Base-by-base conservation (phyloP, 2,797 vertebrate species). In the Allobates femoralis region DNA sequence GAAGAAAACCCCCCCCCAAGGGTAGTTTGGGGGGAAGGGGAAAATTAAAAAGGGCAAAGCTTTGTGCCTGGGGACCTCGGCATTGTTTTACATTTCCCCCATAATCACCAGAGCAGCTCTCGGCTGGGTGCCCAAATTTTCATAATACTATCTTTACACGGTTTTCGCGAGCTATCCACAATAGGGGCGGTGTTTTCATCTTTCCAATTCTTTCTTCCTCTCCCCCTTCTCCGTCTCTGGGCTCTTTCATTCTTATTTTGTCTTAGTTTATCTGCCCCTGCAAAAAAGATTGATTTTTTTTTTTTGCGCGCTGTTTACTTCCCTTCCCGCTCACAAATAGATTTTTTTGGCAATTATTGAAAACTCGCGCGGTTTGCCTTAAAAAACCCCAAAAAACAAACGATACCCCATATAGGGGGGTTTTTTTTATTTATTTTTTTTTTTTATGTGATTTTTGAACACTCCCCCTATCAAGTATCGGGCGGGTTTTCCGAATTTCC, bases 71-170 rank as follows among this genome's bases (percentile, higher is more conserved):
- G 96, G 95, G 96, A 97, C 93, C 90, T 89, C 91, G 93, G 92
- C 94, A 96, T 94, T 93, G 96, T 93, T 97, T n/a, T n/a, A n/a
- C 96, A 93, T 94, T 94, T 95, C 94, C 94, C 92, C 94, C 96
- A 94, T 96, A 97, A 97, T 97, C 96, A 97, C 95, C 96, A 97
- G 96, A 93, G 95, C 96, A 93, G 95, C 95, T 95, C 95, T 95
- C 92, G 94, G 96, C 96, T 96, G 94, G 95, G 96, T 89, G 92
- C 94, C 95, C n/a, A n/a, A 93, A 97, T 98, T 98, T 98, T 96
- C 97, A 97, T 97, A 97, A 96, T 95, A 95, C 95, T 93, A 92
- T 95, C 96, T 96, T 96, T 94, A 97, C 95, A 96, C 93, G 86
- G n/a, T 96, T 96, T 95, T 94, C 96, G 96, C 95, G 93, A 90